These are phyloP conservation scores for Synanceia verrucosa DNA, from an alignment of 2,797 vertebrate genomes.

Conservation along the genomic window DNA sequence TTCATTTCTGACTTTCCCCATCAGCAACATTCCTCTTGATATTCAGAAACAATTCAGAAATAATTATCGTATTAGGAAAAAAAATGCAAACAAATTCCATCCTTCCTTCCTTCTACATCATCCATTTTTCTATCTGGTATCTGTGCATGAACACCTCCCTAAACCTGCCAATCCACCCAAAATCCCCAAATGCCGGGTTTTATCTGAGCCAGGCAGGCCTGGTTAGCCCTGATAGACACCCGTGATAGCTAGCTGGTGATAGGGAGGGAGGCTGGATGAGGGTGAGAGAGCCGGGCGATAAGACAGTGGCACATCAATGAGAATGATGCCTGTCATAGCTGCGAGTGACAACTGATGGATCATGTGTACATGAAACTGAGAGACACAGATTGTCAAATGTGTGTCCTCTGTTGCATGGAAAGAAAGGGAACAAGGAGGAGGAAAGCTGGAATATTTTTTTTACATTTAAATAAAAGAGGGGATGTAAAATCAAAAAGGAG, in stretches of 20 bases:
- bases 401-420: neutral
- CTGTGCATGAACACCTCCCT: constrained; percentile 46
- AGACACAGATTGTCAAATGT: neutral
- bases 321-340: constrained; percentile 62
- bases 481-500: constrained; percentile 1
- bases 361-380: constrained; percentile 25
- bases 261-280: constrained; percentile 33
- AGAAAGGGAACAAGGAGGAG: neutral
- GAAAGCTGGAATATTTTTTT: neutral
- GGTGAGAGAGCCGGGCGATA: constrained; percentile 56
- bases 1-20: constrained; percentile 3
- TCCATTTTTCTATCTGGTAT: constrained; percentile 32
- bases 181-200: constrained; percentile 50
- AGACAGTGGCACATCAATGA: constrained; percentile 51
- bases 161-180: constrained; percentile 43
- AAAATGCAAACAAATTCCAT: constrained; percentile 16
- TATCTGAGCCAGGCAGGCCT: constrained; percentile 69
- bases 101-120: constrained; percentile 8
- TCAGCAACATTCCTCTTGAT: neutral
- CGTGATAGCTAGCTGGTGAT: constrained; percentile 59
- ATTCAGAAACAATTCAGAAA: constrained; percentile 18
- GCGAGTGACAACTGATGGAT: constrained; percentile 50
- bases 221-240: constrained; percentile 68
- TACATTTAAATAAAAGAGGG: constrained; percentile 3
- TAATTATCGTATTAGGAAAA: constrained; percentile 20